phyloP scores from a whole-genome alignment of 2,888 invertebrate species.

The Scrobipalpa costella region DNA sequence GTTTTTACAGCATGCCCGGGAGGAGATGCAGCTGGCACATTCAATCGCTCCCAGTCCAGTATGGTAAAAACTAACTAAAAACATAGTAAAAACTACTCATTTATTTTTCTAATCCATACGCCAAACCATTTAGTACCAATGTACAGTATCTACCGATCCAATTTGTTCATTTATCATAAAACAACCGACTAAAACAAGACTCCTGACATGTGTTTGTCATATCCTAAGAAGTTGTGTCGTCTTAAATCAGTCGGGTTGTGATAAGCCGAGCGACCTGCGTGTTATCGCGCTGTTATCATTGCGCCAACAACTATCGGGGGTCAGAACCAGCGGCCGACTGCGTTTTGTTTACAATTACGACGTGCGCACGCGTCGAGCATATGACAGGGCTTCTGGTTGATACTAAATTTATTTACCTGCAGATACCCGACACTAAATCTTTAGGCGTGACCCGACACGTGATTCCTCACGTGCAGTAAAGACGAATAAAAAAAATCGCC shows the following conservation, averaged over 20 bases:
- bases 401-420: constrained; percentile 17
- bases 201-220: not conserved
- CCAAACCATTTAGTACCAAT: not conserved
- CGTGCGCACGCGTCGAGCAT: constrained; percentile 66
- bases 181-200: constrained; percentile 5
- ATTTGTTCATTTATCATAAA: constrained; percentile 17
- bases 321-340: constrained; percentile 60
- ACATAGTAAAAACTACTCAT: too few relatives aligned
- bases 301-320: constrained; percentile 55
- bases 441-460: not conserved
- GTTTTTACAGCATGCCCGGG: too few relatives aligned
- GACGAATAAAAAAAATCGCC: too few relatives aligned
- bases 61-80: too few relatives aligned
- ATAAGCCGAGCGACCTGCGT: constrained; percentile 38
- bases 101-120: not conserved
- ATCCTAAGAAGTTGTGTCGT: constrained; percentile 24
- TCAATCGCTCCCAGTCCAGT: too few relatives aligned
- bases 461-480: too few relatives aligned
- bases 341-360: constrained; percentile 59
- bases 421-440: not conserved
- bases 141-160: not conserved
- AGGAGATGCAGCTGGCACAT: too few relatives aligned
- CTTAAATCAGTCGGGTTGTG: constrained; percentile 43
- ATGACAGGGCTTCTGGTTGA: constrained; percentile 48
- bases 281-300: constrained; percentile 52